Evolutionary conservation across 2,797 vertebrate species (phyloP).

Genomic region (Muscicapa striata): DNA sequence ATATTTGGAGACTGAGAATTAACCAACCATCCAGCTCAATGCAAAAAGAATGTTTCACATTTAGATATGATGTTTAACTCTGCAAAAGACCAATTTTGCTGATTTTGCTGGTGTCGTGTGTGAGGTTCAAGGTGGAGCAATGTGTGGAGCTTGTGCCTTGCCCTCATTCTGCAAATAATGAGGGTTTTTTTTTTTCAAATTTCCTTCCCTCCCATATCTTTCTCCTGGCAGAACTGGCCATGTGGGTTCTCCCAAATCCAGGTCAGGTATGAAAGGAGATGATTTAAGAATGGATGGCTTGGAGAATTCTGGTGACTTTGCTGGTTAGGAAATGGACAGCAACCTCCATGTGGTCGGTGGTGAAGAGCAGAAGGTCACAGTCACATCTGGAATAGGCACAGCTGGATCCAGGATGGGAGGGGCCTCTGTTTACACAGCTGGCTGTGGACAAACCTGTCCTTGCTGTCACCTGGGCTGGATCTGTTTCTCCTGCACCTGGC

Average conservation of each 20-base stretch:
- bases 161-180: background rate
- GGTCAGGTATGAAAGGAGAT: background rate
- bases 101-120: background rate
- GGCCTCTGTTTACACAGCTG: constrained; percentile 29
- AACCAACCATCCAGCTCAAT: background rate
- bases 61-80: background rate
- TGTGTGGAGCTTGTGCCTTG: background rate
- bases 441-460: background rate
- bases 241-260: background rate
- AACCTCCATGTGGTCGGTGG: background rate
- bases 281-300: background rate
- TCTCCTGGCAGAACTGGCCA: background rate
- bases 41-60: background rate
- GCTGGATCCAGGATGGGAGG: background rate
- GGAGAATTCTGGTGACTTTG: background rate
- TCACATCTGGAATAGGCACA: constrained; percentile 34
- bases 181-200: background rate
- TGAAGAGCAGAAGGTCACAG: constrained; percentile 24
- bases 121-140: background rate
- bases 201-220: accelerated
- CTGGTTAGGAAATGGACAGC: background rate
- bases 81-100: background rate
- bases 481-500: background rate
- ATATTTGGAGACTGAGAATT: constrained; percentile 25
- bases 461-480: background rate